Evolutionary conservation across 2,113 vertebrate genomes (phyloP).

Genomic region (Neolamprologus fasciatus): DNA sequence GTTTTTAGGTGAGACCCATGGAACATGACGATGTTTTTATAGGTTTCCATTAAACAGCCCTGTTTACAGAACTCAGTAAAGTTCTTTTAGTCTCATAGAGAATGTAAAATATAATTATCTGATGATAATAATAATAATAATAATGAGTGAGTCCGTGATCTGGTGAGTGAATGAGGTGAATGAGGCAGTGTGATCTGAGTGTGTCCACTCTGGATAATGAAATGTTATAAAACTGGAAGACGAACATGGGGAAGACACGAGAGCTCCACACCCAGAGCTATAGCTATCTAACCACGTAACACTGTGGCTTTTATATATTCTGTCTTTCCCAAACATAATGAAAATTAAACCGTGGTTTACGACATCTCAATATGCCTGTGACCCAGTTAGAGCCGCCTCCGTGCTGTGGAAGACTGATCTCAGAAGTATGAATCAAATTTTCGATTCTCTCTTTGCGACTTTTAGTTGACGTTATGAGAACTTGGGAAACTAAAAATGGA

Average conservation of each 20-base stretch:
- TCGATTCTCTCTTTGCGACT: neutral
- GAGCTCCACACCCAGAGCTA: neutral
- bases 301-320: neutral
- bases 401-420: neutral
- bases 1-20: neutral
- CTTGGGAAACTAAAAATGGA: neutral
- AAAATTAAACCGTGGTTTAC: neutral
- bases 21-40: neutral
- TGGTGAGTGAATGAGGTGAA: neutral
- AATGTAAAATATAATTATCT: neutral
- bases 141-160: neutral
- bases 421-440: neutral
- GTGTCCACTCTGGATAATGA: neutral
- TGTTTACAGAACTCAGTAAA: neutral
- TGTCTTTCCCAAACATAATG: neutral
- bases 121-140: accelerated
- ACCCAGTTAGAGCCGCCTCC: neutral
- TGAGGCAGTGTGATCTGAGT: neutral
- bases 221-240: neutral
- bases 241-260: neutral
- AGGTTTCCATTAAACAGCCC: neutral
- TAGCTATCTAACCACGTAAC: neutral
- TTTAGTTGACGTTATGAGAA: neutral
- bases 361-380: neutral
- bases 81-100: neutral